A percentile compares a stretch with the other conserved stretches of the same genome.
Evolutionary conservation across 2,113 vertebrate species (phyloP).

Genomic region (Pantherophis guttatus): DNA sequence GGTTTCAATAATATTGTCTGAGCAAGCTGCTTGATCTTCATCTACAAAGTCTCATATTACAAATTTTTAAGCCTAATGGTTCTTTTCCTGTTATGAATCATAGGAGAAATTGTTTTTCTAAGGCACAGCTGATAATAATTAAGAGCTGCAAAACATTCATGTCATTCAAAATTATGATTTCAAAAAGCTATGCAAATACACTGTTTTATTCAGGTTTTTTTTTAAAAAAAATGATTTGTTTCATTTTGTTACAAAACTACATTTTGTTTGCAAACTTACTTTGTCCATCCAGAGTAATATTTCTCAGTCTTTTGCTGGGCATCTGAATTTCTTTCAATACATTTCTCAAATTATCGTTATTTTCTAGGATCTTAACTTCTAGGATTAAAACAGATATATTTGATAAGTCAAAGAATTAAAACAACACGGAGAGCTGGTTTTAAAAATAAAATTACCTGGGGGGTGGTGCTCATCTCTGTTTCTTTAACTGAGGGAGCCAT

Average conservation of each 20-base stretch:
- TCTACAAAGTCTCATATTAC: not conserved
- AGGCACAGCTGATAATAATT: not conserved
- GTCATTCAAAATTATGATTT: not conserved
- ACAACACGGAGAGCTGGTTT: not conserved
- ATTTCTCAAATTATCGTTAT: slow-evolving; percentile 79
- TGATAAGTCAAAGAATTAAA: not conserved
- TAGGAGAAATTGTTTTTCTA: not conserved
- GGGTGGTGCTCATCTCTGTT: not conserved
- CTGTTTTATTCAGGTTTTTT: not conserved
- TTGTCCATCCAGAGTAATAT: slow-evolving; percentile 71
- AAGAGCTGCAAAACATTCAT: not conserved
- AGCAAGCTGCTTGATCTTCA: not conserved
- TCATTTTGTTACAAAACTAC: slow-evolving; percentile 14
- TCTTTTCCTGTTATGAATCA: not conserved
- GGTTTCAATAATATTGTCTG: not conserved
- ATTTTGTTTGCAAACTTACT: slow-evolving; percentile 73
- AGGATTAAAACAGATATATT: slow-evolving; percentile 31
- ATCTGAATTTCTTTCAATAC: slow-evolving; percentile 81
- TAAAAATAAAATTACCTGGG: not conserved
- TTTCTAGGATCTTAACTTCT: slow-evolving; percentile 81
- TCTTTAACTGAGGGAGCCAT: not conserved
- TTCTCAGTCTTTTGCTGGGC: slow-evolving; percentile 77
- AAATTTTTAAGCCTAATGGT: not conserved
- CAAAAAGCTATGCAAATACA: not conserved
- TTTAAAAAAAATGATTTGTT: not conserved